Evolutionary conservation across 2,113 vertebrate species (phyloP), one percentile per base, ranked within the genome.

Genomic region (Mormyrus lacerda): DNA sequence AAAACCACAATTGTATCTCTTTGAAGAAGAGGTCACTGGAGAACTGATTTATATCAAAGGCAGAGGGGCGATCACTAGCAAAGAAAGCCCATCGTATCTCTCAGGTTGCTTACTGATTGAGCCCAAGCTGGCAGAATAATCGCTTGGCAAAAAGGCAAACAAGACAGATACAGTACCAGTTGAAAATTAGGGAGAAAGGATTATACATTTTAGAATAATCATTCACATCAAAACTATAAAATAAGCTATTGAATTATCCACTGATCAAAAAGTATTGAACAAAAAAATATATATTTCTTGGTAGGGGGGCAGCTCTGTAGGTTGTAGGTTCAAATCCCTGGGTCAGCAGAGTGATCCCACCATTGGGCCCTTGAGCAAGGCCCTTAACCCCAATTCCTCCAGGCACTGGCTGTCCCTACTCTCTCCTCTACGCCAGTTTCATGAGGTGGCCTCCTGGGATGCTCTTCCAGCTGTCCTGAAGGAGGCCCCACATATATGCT

Each of bases 21-120:
- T 87, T 87, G 21, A 87, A 87, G 87, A 55, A 58, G 53, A 45
- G 53, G 55, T 87, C 39, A 61, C 39, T 45, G 50, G 85, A 9
- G 51, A 51, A 21, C 19, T 44, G 55, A 44, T 61, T 65, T 44
- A 24, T 87, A n/a, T 65, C 55, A 87, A 87, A 87, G 21, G 53
- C 48, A 44, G 39, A 42, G 15, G n/a, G 35, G 53, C 7, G 2
- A 24, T 6, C 42, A 47, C 44, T 44, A 88, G 53, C 24, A 21
- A 21, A 45, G 11, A 31, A 88, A 88, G 87, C 8, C 87, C 61
- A 31, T 69, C 48, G 35, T 73, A 15, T 61, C 87, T 45, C 19
- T 58, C 21, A n/a, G 50, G 55, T 89, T 1, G 4, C 76, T 39
- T 58, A 35, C 76, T 27, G 50, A 82, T 79, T 45, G 11, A 13